Conservation (phyloP, 2,113 vertebrate genomes). For the Chaenogobius annularis region DNA sequence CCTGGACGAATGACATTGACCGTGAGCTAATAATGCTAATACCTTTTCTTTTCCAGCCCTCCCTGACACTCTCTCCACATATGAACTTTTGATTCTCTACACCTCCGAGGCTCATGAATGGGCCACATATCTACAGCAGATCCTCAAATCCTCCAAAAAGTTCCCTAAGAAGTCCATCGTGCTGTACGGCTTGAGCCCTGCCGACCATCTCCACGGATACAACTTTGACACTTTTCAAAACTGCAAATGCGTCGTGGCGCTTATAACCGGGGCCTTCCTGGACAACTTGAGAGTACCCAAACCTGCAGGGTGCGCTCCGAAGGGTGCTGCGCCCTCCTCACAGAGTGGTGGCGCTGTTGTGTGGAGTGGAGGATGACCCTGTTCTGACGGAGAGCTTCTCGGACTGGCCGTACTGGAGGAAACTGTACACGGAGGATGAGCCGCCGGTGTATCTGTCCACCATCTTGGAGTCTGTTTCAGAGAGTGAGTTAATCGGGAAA, state of each 20-base stretch:
- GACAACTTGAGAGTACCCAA: slow-evolving; percentile 50
- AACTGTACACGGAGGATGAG: slow-evolving; percentile 72
- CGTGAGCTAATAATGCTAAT: not conserved
- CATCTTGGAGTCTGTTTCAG: slow-evolving; percentile 59
- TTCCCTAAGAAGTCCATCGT: slow-evolving; percentile 54
- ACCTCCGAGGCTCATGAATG: slow-evolving; percentile 74
- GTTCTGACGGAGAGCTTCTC: slow-evolving; percentile 35
- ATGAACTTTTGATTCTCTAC: slow-evolving; percentile 71
- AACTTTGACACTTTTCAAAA: slow-evolving; percentile 51
- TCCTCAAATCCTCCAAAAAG: slow-evolving; percentile 56
- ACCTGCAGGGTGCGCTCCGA: slow-evolving; percentile 45
- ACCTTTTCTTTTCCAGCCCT: slow-evolving; percentile 38
- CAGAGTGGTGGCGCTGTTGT: slow-evolving; percentile 73
- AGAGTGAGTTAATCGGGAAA: slow-evolving; percentile 55
- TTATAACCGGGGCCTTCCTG: slow-evolving; percentile 62
- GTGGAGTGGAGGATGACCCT: slow-evolving; percentile 63
- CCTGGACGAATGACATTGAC: too few species aligned
- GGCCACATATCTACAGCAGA: slow-evolving; percentile 71
- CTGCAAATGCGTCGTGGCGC: slow-evolving; percentile 67
- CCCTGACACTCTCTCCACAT: slow-evolving; percentile 17
- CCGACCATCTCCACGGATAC: slow-evolving; percentile 37
- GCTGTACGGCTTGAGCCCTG: slow-evolving; percentile 37
- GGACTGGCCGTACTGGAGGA: slow-evolving; percentile 73
- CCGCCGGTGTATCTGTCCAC: slow-evolving; percentile 68
- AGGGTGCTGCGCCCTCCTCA: slow-evolving; percentile 64